These are phyloP conservation scores for Nudaria mundana DNA, from an alignment of 2,888 invertebrate genomes.

Conservation along the genomic window DNA sequence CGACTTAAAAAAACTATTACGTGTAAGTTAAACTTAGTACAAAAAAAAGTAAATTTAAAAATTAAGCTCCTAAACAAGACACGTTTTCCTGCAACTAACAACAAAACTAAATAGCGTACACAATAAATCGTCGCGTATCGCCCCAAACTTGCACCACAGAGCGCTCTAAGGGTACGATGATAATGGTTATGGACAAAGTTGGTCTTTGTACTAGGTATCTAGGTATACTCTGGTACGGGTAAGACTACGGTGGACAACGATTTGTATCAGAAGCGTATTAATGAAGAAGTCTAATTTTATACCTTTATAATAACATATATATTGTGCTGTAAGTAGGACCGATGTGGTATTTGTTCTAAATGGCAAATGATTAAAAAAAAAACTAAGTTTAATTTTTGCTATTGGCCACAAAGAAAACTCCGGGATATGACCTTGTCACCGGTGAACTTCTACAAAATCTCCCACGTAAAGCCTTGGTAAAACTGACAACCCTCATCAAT, in stretches of 20 bases:
- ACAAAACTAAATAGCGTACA: neutral
- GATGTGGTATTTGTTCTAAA: neutral
- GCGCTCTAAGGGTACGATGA: constrained; percentile 60
- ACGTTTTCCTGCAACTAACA: neutral
- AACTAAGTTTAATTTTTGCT: no score
- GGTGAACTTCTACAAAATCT: no score
- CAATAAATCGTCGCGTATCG: constrained; percentile 12
- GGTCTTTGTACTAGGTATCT: constrained; percentile 43
- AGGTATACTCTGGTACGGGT: constrained; percentile 42
- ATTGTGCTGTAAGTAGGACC: neutral
- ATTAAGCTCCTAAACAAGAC: neutral
- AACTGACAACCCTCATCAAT: no score
- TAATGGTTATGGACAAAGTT: constrained; percentile 78
- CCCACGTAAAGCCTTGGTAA: no score
- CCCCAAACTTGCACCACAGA: constrained; percentile 37
- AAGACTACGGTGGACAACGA: constrained; percentile 34
- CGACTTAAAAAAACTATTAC: no score
- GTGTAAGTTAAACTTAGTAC: no score
- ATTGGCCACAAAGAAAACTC: no score
- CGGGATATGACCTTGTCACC: no score
- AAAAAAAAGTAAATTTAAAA: neutral
- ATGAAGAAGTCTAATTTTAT: constrained; percentile 6
- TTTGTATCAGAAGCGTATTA: constrained; percentile 40
- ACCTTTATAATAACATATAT: constrained; percentile 2
- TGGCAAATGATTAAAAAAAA: no score